A percentile compares a stretch with the other conserved stretches of the same genome.
phyloP scores from a whole-genome alignment of 2,113 vertebrate species.

The Lathamus discolor region DNA sequence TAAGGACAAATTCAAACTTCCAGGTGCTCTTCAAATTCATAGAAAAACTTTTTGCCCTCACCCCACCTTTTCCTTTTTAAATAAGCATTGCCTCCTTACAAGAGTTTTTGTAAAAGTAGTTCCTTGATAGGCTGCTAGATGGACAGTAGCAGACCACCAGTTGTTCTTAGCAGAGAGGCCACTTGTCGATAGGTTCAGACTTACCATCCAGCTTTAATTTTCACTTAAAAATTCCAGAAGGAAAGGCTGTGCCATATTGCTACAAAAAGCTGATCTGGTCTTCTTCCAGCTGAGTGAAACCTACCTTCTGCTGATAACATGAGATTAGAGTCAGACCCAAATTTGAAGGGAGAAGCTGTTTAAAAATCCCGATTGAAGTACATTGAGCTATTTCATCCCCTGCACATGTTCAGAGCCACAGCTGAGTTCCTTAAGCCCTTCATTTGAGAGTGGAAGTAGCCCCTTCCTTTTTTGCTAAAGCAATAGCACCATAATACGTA shows the following conservation, averaged over 20 bases:
- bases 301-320: neutral
- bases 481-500: neutral
- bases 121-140: neutral
- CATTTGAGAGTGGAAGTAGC: neutral
- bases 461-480: neutral
- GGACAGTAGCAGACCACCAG: neutral
- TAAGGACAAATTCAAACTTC: neutral
- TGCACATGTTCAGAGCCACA: neutral
- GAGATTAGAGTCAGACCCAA: neutral
- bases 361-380: neutral
- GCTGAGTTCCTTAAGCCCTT: neutral
- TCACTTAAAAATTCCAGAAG: neutral
- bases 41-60: neutral
- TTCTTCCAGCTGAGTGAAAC: neutral
- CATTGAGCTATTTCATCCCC: neutral
- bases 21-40: neutral
- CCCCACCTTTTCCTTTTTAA: neutral
- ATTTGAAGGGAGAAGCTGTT: neutral
- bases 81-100: neutral
- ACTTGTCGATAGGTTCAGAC: neutral
- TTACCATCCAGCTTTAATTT: neutral
- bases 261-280: neutral
- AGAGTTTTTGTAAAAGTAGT: neutral
- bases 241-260: neutral
- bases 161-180: neutral